Conservation (phyloP, 2,888 invertebrate genomes). For the Lasius platythorax region DNA sequence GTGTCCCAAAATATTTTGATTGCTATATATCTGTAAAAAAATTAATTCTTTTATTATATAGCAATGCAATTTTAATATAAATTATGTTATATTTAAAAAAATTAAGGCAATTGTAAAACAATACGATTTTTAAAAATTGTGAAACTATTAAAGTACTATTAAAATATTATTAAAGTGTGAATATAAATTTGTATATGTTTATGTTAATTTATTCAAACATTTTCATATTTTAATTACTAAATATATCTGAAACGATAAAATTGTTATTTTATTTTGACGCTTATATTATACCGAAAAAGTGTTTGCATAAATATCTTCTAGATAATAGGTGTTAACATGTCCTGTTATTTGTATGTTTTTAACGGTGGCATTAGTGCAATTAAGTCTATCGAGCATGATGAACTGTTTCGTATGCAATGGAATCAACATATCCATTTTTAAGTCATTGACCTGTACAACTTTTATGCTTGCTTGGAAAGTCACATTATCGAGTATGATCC, state of each 20-base stretch:
- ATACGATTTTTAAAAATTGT: constrained; percentile 17
- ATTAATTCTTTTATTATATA: not conserved
- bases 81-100: not conserved
- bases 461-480: constrained; percentile 85
- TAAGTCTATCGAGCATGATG: constrained; percentile 81
- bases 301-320: constrained; percentile 86
- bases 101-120: not conserved
- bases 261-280: not conserved
- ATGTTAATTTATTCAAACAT: constrained; percentile 13
- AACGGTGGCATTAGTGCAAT: constrained; percentile 82
- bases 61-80: not conserved
- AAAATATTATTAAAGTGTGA: not conserved
- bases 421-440: constrained; percentile 86
- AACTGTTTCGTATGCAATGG: constrained; percentile 86
- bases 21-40: constrained; percentile 67
- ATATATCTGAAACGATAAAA: not conserved
- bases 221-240: not conserved
- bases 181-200: not conserved
- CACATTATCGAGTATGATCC: constrained; percentile 85
- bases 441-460: constrained; percentile 86
- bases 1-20: constrained; percentile 77
- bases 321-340: constrained; percentile 85
- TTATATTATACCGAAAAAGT: constrained; percentile 86
- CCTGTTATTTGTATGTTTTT: constrained; percentile 75
- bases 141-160: too few relatives aligned